Evolutionary conservation across 2,797 vertebrate species (phyloP), one percentile per base, ranked within the genome.

Genomic region (Poliocrania exsul): DNA sequence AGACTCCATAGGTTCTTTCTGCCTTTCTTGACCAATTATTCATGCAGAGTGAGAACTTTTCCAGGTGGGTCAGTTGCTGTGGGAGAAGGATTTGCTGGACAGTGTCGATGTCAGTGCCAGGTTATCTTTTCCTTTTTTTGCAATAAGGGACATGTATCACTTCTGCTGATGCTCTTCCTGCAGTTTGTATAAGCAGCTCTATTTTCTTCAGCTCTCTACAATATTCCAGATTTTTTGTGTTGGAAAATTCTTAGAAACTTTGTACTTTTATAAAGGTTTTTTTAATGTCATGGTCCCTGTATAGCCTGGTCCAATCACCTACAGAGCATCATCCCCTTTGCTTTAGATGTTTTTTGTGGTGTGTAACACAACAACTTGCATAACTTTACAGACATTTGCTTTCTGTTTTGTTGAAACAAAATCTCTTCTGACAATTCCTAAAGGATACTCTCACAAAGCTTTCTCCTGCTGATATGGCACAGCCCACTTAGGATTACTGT

Each of bases 31-130:
- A 35, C 16, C 24, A 90, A 85, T 51, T 8, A 3, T 75, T 92
- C n/a, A 44, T 65, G 1, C 16, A 31, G 62, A n/a, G 28, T n/a
- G 16, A 62, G 47, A 58, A 26, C 28, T 79, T 75, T 50, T 33
- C 37, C 54, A 53, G 56, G 26, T 6, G 11, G 35, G 16, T 84
- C n/a, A 21, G 28, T 49, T 87, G 13, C 37, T 49, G 1, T 11
- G 44, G 37, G 50, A 81, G 82, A 35, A 81, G 42, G 51, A 82
- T 37, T 67, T 70, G 31, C 37, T 70, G 58, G 65, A 12, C 56
- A 74, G 16, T 0, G 0, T 4, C 60, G 44, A 21, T 81, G 20
- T 73, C 0, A 0, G 23, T 56, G 42, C 49, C 17, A 47, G 46
- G 15, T 61, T 91, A 10, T 84, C 1, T 3, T 82, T 83, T 40